Conservation (phyloP, 2,888 invertebrate genomes). For the Mesorhabditis belari region DNA sequence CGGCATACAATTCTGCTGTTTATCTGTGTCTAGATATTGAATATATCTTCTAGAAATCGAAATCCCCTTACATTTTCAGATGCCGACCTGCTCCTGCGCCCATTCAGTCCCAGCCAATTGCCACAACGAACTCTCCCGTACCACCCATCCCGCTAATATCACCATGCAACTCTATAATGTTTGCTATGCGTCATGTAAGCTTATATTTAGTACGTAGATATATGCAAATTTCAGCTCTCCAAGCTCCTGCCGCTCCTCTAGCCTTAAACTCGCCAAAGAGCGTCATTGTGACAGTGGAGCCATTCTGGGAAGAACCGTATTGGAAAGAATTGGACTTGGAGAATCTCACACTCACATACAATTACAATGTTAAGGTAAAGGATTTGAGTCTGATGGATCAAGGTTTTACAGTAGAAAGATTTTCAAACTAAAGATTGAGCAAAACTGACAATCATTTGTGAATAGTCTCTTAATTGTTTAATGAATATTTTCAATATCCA, state of each 20-base stretch:
- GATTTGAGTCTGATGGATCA: too few relatives aligned
- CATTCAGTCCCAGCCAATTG: slow-evolving; percentile 33
- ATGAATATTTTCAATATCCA: not conserved
- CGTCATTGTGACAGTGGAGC: slow-evolving; percentile 45
- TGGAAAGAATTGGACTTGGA: slow-evolving; percentile 39
- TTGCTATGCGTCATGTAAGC: slow-evolving; percentile 20
- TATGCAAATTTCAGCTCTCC: slow-evolving; percentile 32
- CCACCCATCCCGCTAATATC: slow-evolving; percentile 26
- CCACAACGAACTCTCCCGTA: slow-evolving; percentile 20
- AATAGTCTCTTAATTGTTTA: not conserved
- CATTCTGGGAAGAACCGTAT: slow-evolving; percentile 49
- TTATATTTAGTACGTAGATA: not conserved
- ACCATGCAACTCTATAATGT: slow-evolving; percentile 26
- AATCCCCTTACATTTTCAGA: not conserved
- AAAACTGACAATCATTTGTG: not conserved
- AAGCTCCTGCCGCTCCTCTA: slow-evolving; percentile 37
- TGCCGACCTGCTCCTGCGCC: slow-evolving; percentile 23
- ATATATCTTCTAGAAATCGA: too few relatives aligned
- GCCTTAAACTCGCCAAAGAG: slow-evolving; percentile 35
- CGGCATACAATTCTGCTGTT: too few relatives aligned
- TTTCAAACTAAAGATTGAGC: not conserved
- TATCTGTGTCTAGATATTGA: too few relatives aligned
- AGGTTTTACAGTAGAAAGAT: too few relatives aligned
- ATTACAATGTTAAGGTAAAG: slow-evolving; percentile 34
- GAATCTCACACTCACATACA: slow-evolving; percentile 42